Conservation (phyloP, 1,140 invertebrate genomes). For the Drosophila parvula region DNA sequence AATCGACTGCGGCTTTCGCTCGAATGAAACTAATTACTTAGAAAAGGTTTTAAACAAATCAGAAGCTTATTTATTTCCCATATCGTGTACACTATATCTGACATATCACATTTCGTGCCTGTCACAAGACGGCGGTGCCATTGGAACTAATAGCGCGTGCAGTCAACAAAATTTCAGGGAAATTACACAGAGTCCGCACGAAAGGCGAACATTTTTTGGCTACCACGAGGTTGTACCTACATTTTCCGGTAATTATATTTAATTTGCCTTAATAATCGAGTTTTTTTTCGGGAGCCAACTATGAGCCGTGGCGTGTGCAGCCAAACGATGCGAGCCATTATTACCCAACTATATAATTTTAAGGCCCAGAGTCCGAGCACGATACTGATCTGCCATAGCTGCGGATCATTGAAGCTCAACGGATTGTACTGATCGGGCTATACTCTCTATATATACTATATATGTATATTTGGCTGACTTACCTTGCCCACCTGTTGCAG, state of each 20-base stretch:
- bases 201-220: slow-evolving; percentile 11
- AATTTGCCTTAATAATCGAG: slow-evolving; percentile 74
- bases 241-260: slow-evolving; percentile 82
- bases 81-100: background rate
- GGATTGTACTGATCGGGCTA: slow-evolving; percentile 18
- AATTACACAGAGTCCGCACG: slow-evolving; percentile 31
- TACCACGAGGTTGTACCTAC: slow-evolving; percentile 46
- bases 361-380: slow-evolving; percentile 34
- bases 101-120: slow-evolving; percentile 22
- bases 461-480: slow-evolving; percentile 79
- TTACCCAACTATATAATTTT: slow-evolving; percentile 68
- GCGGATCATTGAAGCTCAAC: slow-evolving; percentile 46
- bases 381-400: slow-evolving; percentile 55
- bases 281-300: slow-evolving; percentile 36
- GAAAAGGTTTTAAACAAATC: no score
- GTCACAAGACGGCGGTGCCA: slow-evolving; percentile 20
- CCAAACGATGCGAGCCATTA: slow-evolving; percentile 61
- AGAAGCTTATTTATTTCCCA: background rate
- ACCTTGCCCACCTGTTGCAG: slow-evolving; percentile 86
- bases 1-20: background rate
- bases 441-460: background rate
- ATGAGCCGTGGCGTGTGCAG: slow-evolving; percentile 61
- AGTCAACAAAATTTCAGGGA: slow-evolving; percentile 37
- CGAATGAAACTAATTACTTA: no score
- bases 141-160: slow-evolving; percentile 69